phyloP scores from a whole-genome alignment of 2,888 invertebrate species.

The Cephus rjabovi region DNA sequence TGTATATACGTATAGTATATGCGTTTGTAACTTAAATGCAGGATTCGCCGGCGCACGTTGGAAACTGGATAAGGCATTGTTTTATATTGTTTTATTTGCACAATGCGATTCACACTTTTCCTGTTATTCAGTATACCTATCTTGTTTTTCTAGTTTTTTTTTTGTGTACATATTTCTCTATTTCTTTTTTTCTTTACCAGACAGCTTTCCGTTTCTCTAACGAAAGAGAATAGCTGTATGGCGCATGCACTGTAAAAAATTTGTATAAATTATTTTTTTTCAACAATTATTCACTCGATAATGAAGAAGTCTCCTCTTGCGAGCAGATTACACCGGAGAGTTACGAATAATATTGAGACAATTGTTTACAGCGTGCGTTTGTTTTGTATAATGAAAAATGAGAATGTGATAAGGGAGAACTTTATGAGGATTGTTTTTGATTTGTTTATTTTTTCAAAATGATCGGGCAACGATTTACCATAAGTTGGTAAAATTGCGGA shows the following conservation, averaged over 20 bases:
- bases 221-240: neutral
- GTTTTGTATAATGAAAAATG: neutral
- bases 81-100: neutral
- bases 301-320: neutral
- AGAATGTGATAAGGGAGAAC: neutral
- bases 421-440: neutral
- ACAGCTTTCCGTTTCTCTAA: neutral
- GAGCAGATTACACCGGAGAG: neutral
- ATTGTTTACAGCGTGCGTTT: neutral
- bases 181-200: neutral
- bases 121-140: neutral
- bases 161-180: neutral
- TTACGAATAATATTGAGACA: neutral
- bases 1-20: conserved; percentile 1
- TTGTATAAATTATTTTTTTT: neutral
- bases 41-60: neutral
- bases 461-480: neutral
- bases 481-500: neutral
- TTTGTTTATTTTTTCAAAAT: too few relatives aligned
- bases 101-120: neutral
- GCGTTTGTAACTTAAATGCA: neutral
- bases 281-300: neutral
- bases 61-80: neutral
- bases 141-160: neutral
- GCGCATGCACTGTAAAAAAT: neutral